Percentiles rank a stretch among this genome's conserved stretches.
Conservation (phyloP, 2,113 vertebrate species). For the Nothocercus nigrocapillus region DNA sequence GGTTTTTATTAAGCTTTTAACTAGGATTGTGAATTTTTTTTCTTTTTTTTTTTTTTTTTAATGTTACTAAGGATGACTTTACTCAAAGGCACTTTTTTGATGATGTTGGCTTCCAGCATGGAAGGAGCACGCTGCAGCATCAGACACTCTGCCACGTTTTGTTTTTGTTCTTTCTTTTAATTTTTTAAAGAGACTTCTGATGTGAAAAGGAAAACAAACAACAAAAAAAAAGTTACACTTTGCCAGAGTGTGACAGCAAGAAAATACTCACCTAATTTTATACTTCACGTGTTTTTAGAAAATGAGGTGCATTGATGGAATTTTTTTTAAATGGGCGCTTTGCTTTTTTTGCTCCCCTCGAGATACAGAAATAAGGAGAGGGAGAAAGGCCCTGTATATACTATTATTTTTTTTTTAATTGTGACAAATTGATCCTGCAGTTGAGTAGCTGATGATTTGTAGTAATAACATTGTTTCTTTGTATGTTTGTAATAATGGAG, state of each 20-base stretch:
- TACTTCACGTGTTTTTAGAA: slow-evolving; percentile 72
- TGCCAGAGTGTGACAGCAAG: slow-evolving; percentile 42
- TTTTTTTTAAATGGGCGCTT: slow-evolving; percentile 59
- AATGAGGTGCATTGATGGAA: neutral
- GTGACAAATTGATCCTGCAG: slow-evolving; percentile 70
- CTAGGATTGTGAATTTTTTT: neutral
- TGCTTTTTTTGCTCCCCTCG: slow-evolving; percentile 64
- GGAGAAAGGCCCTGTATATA: slow-evolving; percentile 60
- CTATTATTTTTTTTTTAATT: slow-evolving; percentile 48
- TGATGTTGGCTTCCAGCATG: slow-evolving; percentile 52
- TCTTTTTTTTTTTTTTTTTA: neutral
- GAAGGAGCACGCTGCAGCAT: slow-evolving; percentile 33
- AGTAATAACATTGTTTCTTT: slow-evolving; percentile 77
- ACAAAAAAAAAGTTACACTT: slow-evolving; percentile 28
- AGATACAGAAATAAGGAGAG: slow-evolving; percentile 25
- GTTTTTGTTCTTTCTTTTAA: neutral
- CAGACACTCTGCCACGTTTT: slow-evolving; percentile 37
- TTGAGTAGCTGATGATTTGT: slow-evolving; percentile 75
- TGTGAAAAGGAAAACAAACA: neutral
- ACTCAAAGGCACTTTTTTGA: slow-evolving; percentile 69
- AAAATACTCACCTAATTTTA: slow-evolving; percentile 72
- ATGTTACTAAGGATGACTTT: slow-evolving; percentile 35
- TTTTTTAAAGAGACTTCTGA: slow-evolving; percentile 29
- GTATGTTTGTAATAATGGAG: slow-evolving; percentile 81
- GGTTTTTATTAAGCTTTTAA: slow-evolving; percentile 29